Evolutionary conservation across 2,797 vertebrate genomes (phyloP).

Genomic region (Fratercula arctica): DNA sequence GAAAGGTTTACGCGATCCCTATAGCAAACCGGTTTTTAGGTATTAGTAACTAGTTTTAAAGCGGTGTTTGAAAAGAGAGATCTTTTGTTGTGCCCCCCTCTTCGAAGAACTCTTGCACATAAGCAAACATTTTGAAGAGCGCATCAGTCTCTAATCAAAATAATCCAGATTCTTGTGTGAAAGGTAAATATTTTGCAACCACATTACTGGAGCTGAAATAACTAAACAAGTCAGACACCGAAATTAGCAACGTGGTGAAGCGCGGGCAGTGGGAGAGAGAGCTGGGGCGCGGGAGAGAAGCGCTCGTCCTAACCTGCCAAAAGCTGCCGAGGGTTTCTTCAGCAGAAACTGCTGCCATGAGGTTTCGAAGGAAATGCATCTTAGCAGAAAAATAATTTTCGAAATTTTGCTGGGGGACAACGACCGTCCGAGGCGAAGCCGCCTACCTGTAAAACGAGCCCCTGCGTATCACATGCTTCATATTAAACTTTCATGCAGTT

Average conservation of each 20-base stretch:
- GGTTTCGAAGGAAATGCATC: slow-evolving; percentile 8
- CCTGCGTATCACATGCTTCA: slow-evolving; percentile 87
- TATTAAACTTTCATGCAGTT: slow-evolving; percentile 87
- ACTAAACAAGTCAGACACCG: slow-evolving; percentile 15
- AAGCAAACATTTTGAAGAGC: slow-evolving; percentile 49
- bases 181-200: slow-evolving; percentile 65
- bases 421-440: not conserved
- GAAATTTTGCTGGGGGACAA: not conserved
- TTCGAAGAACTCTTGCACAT: not conserved
- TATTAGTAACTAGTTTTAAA: not conserved
- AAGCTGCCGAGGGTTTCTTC: not conserved
- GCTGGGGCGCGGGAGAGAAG: not conserved
- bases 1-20: not conserved
- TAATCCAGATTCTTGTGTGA: slow-evolving; percentile 53
- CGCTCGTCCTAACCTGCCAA: not conserved
- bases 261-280: not conserved
- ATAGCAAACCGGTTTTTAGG: not conserved
- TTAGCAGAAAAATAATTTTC: slow-evolving; percentile 7
- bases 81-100: not conserved
- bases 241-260: not conserved
- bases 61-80: not conserved
- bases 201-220: slow-evolving; percentile 47
- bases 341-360: not conserved
- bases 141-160: slow-evolving; percentile 52
- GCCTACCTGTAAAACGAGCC: slow-evolving; percentile 76